Base-by-base conservation (phyloP, 2,113 vertebrate species). In the Arizona elegans region DNA sequence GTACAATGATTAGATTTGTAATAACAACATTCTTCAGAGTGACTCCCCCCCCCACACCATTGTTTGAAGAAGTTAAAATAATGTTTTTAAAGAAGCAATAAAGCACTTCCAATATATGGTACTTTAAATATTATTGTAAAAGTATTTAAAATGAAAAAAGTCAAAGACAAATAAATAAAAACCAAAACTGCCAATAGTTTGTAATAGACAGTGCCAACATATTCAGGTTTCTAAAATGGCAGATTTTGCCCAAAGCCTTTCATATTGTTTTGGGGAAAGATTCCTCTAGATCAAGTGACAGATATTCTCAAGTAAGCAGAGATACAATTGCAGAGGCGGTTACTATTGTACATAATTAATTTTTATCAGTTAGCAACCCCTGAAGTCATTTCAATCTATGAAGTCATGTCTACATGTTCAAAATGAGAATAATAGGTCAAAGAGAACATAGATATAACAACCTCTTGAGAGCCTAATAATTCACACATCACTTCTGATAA, bases 81-180 rank as follows among this genome's bases (percentile, higher is more conserved):
- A 93, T 86, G 0, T 90, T 95, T 93, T 52, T 0, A 91, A 59
- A 93, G 81, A 86, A 2, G 1, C 26, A 8, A 11, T 10, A 90
- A 53, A 17, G n/a, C 24, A 26, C 86, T 87, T 26, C 11, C 50
- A 50, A 8, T 52, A 13, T 52, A 52, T 23, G 47, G 47, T 70
- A 70, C 38, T 55, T 3, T 21, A 81, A 0, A 0, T 55, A 91
- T 8, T 13, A 89, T 17, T 0, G 13, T 87, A 53, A 62, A 10
- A 50, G 62, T 62, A 47, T 90, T 90, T 62, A 26, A 90, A 62
- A 62, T 17, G 8, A 89, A 62, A 8, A 47, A 90, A 90, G 29
- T 53, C 29, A 81, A 89, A 90, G 90, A 95, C 93, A 92, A 92
- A 38, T 88, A 95, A 86, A 19, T 62, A 58, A 91, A 55, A 38